These are phyloP conservation scores for Sminthopsis crassicaudata DNA, from an alignment of 2,113 vertebrate genomes.

Conservation along the genomic window DNA sequence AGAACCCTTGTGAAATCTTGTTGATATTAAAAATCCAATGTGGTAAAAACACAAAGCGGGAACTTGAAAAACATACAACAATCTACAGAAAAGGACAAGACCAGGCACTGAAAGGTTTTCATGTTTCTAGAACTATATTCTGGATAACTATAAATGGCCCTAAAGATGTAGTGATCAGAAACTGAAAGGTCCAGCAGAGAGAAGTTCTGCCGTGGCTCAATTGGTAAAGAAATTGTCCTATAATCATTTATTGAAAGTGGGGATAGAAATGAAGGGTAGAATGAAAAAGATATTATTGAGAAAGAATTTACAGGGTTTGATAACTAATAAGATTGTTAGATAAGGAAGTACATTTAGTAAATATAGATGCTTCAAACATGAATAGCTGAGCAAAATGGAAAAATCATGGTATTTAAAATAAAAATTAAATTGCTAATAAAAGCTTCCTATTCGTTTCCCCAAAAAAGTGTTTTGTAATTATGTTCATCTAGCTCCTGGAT, in stretches of 20 bases:
- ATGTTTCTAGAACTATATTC: not conserved
- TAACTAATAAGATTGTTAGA: not conserved
- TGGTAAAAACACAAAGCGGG: not conserved
- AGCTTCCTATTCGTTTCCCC: not conserved
- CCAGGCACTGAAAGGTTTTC: not conserved
- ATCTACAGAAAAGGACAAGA: not conserved
- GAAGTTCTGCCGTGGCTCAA: not conserved
- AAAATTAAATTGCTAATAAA: not conserved
- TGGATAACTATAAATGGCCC: not conserved
- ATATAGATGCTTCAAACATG: not conserved
- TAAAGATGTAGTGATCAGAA: not conserved
- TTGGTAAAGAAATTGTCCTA: not conserved
- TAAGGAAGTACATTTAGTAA: not conserved
- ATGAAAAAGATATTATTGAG: not conserved
- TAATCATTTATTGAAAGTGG: not conserved
- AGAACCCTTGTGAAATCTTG: not conserved
- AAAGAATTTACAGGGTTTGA: not conserved
- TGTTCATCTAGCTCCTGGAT: not conserved
- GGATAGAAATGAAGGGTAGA: not conserved
- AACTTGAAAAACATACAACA: not conserved
- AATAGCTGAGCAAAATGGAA: not conserved
- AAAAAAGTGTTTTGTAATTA: not conserved
- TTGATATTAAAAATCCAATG: not conserved
- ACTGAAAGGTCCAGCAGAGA: not conserved
- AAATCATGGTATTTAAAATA: not conserved